Conservation (phyloP, 1,140 invertebrate genomes). For the Trigoniulus corallinus region DNA sequence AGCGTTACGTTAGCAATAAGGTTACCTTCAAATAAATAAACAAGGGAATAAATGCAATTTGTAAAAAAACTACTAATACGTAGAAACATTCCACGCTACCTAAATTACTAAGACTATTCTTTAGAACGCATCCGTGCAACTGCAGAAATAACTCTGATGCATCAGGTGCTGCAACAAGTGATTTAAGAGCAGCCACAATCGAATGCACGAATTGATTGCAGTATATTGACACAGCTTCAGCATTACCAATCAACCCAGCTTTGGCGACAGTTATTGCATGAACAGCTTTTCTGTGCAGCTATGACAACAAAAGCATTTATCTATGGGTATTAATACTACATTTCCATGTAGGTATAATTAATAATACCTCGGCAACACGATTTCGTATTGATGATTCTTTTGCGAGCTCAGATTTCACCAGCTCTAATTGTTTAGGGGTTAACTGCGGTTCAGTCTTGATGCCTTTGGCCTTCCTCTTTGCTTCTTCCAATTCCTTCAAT, state of each 20-base stretch:
- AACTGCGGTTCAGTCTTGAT: slow-evolving; percentile 51
- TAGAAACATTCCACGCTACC: too few species aligned
- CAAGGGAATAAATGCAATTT: neutral
- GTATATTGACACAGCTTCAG: slow-evolving; percentile 38
- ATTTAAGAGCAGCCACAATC: slow-evolving; percentile 10
- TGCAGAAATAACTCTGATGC: neutral
- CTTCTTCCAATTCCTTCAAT: slow-evolving; percentile 61
- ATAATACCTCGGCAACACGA: slow-evolving; percentile 37
- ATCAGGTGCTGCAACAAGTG: neutral
- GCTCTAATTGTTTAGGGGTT: slow-evolving; percentile 84
- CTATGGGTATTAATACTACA: neutral
- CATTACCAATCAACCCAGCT: slow-evolving; percentile 41
- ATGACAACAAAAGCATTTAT: slow-evolving; percentile 14
- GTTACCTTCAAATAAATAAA: slow-evolving; percentile 24
- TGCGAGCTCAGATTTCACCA: slow-evolving; percentile 63
- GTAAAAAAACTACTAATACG: neutral
- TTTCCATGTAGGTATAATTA: neutral
- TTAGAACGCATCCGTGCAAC: neutral
- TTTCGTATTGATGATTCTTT: slow-evolving; percentile 65
- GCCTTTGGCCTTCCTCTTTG: slow-evolving; percentile 63
- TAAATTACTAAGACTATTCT: neutral
- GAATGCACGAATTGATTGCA: slow-evolving; percentile 40
- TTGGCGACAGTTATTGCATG: slow-evolving; percentile 42
- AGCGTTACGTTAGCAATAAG: slow-evolving; percentile 49
- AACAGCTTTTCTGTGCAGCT: slow-evolving; percentile 43